Evolutionary conservation across 2,888 invertebrate species (phyloP), one percentile per base, ranked within the genome.

Genomic region (Agrotis clavis): DNA sequence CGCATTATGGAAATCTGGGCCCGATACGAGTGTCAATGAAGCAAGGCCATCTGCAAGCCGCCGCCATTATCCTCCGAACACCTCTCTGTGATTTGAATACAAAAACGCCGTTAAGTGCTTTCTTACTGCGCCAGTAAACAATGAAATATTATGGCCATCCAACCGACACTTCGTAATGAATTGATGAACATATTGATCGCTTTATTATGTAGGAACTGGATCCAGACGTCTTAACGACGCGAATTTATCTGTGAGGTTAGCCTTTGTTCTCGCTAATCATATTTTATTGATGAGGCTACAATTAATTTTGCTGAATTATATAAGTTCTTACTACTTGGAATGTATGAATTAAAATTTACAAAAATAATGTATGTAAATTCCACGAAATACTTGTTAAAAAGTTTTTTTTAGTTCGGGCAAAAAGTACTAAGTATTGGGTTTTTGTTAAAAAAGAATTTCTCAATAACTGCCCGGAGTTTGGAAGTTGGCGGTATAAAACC

Each of bases 11-110:
- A 77, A 71, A 77, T 82, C 64, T 51, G 41, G n/a, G 67, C 64
- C 75, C 77, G 73, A 65, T 80, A 66, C 48, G 71, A 72, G 41
- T 81, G 75, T 69, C 86, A 78, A 78, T 79, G 86, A 87, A 60
- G 81, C 87, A 76, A 87, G 87, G 88, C 77, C 86, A 77, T 57
- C 79, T n/a, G n/a, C n/a, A 83, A 83, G 87, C 72, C 66, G 57
- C 51, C 73, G 84, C 93, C 93, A 94, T 94, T 95, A 94, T 92
- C 93, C 94, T 93, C 90, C 87, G 85, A 71, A 70, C 74, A 77
- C 72, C 69, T 67, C 81, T 74, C 79, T 94, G 96, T 95, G 95
- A 93, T 94, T 93, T 93, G 95, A 95, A 95, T 95, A 94, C 92
- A 82, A 90, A 94, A 93, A 86, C 84, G 86, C 85, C 81, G 76